Evolutionary conservation across 64 coral and sea anemone genomes (phyloP).

Genomic region (Porites lutea): DNA sequence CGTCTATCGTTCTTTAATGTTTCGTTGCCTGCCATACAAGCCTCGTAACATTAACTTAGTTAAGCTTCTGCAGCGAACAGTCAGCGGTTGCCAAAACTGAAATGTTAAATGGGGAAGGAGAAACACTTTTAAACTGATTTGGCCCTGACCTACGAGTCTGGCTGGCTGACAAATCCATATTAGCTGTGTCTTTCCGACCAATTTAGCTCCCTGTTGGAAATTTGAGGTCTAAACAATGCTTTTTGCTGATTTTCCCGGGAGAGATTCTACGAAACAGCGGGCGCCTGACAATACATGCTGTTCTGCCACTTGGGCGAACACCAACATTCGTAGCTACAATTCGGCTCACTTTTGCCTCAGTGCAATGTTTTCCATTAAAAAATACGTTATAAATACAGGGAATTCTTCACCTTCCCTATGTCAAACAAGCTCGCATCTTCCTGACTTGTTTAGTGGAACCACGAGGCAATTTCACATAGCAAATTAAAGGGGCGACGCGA

Average conservation of each 20-base stretch:
- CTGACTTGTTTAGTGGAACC: neutral
- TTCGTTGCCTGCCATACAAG: neutral
- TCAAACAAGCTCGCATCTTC: neutral
- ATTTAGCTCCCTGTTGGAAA: slow-evolving; percentile 16
- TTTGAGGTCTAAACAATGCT: neutral
- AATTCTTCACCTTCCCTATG: neutral
- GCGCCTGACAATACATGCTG: neutral
- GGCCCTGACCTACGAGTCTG: neutral
- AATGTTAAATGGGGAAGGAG: neutral
- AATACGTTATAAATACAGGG: neutral
- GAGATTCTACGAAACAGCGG: slow-evolving; percentile 1
- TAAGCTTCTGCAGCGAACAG: neutral
- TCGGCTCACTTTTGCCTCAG: neutral
- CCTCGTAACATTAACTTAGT: neutral
- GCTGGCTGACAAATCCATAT: neutral
- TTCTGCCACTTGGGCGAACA: too few species aligned
- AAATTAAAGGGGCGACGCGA: neutral
- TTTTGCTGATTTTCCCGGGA: neutral
- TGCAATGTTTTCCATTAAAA: slow-evolving; percentile 3
- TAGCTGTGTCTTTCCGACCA: neutral
- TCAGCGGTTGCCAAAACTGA: neutral
- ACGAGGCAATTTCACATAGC: neutral
- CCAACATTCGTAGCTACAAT: neutral
- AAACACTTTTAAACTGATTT: neutral
- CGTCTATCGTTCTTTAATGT: too few species aligned